Conservation (phyloP, 2,888 invertebrate species). For the Ethmia dodecea region DNA sequence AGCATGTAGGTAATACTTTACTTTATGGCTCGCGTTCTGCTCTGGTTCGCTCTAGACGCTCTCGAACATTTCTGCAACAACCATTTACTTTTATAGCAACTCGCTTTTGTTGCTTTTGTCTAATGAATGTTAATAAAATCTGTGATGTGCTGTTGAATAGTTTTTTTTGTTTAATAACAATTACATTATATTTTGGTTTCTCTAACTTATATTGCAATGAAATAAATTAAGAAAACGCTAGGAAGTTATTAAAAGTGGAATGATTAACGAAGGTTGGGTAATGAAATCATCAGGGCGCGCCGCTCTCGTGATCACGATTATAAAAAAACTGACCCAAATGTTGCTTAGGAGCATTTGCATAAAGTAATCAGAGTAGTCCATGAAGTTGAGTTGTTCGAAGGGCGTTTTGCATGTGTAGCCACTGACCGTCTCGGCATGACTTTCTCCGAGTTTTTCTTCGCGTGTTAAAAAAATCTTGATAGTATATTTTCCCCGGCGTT, state of each 20-base stretch:
- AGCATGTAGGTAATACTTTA: constrained; percentile 70
- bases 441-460: constrained; percentile 49
- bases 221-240: too few relatives aligned
- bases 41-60: constrained; percentile 62
- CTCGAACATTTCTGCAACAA: constrained; percentile 66
- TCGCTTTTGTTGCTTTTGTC: constrained; percentile 49
- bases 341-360: constrained; percentile 10
- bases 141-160: constrained; percentile 21
- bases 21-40: constrained; percentile 65
- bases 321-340: constrained; percentile 11
- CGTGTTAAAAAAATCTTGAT: constrained; percentile 75
- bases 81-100: constrained; percentile 57
- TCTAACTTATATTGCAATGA: background rate
- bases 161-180: constrained; percentile 2
- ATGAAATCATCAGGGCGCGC: constrained; percentile 10
- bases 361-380: constrained; percentile 6
- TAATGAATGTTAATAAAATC: constrained; percentile 21
- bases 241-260: background rate
- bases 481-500: constrained; percentile 52
- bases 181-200: background rate
- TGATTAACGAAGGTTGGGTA: constrained; percentile 5
- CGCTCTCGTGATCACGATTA: constrained; percentile 11
- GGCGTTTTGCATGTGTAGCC: constrained; percentile 31
- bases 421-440: constrained; percentile 5
- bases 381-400: constrained; percentile 19